Evolutionary conservation across 2,797 vertebrate species (phyloP), one percentile per base, ranked within the genome.

Genomic region (Acanthopagrus latus): DNA sequence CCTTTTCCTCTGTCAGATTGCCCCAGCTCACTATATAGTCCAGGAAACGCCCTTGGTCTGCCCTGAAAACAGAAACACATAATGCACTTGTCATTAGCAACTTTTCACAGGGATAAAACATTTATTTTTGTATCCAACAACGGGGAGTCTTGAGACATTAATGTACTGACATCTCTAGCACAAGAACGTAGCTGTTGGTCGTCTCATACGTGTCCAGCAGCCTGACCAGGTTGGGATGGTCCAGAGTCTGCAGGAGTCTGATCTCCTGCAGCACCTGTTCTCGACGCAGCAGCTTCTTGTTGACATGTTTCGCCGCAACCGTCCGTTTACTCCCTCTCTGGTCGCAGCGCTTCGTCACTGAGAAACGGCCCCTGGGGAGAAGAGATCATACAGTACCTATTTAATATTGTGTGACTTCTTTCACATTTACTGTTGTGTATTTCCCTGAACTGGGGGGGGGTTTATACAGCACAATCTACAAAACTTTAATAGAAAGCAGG

Each of bases 251-350:
- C 72, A 98, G 96, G 92, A 98, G 92, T 78, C 96, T 92, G 78
- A 99, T 94, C 95, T 99, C 98, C 81, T 96, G 97, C 91, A 96
- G 96, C 90, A 98, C 98, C 94, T 98, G 97, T 82, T 99, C 98
- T 51, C 98, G 95, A 86, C 96, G 98, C 96, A 97, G 96, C 93
- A 99, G 91, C 92, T 97, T 98, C 94, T 99, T 99, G 94, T 97
- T 99, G 63, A 99, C 96, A 65, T 97, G 97, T 88, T 99, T 99
- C 0, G 97, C 96, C 60, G 98, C 98, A 74, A 98, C 95, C 1
- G 95, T 95, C 76, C 92, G 94, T 87, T 97, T 98, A 82, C 97
- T 97, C 76, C 97, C 97, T 70, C 95, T 96, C 95, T 98, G 98
- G 92, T 99, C 97, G 71, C 97, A 99, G 33, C 96, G 96, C 93